Conservation (phyloP, 1,140 invertebrate genomes). For the Bombyx mandarina region DNA sequence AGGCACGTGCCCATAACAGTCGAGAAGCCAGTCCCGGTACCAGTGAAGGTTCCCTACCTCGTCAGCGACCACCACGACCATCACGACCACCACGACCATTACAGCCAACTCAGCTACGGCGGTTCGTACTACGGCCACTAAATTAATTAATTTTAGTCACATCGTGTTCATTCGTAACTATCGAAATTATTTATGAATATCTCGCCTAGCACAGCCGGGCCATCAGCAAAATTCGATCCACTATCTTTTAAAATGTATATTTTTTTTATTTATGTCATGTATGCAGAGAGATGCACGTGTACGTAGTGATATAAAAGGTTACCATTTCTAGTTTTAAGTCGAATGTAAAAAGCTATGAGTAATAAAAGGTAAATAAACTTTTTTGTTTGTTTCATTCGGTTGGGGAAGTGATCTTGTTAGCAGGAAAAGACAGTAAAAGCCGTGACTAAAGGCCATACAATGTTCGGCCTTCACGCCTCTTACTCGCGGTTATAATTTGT, state of each 20-base stretch:
- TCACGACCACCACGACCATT: constrained; percentile 26
- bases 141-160: constrained; percentile 42
- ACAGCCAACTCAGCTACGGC: constrained; percentile 40
- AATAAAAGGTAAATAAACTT: constrained; percentile 43
- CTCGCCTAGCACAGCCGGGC: constrained; percentile 51
- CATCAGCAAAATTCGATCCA: constrained; percentile 47
- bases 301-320: constrained; percentile 63
- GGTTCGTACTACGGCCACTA: constrained; percentile 68
- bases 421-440: no score
- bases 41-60: constrained; percentile 69
- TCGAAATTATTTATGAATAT: constrained; percentile 44
- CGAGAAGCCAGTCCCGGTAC: constrained; percentile 69
- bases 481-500: constrained; percentile 4
- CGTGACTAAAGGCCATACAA: no score
- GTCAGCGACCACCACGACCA: constrained; percentile 31
- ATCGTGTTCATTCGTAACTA: constrained; percentile 35
- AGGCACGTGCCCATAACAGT: constrained; percentile 62
- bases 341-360: constrained; percentile 54
- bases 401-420: not conserved
- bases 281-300: constrained; percentile 53
- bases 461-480: constrained; percentile 14
- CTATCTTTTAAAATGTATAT: constrained; percentile 56
- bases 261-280: constrained; percentile 38
- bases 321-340: constrained; percentile 61
- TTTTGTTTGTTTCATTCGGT: constrained; percentile 9